These are phyloP conservation scores for Dermatemys mawii DNA, from an alignment of 2,113 vertebrate species.

Conservation along the genomic window DNA sequence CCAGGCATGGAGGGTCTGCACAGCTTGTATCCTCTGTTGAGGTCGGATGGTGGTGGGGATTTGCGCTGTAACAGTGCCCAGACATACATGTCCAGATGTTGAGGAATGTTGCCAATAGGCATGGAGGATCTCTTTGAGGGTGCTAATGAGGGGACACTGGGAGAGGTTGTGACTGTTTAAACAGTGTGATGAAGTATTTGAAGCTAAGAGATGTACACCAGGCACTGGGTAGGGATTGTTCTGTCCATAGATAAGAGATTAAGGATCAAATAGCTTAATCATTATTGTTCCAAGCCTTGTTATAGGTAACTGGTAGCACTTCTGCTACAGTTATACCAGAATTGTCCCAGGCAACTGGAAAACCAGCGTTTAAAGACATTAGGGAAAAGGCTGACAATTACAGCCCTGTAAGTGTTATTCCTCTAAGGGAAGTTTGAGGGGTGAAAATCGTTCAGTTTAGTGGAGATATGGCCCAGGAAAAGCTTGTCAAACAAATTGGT, in stretches of 20 bases:
- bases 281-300: not conserved
- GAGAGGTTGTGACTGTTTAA: not conserved
- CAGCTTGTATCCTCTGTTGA: not conserved
- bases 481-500: not conserved
- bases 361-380: not conserved
- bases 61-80: accelerated
- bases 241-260: not conserved
- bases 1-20: not conserved
- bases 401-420: not conserved
- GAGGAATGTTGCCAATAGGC: not conserved
- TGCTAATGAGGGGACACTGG: not conserved
- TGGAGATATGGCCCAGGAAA: not conserved
- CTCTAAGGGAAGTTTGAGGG: not conserved
- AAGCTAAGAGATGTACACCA: not conserved
- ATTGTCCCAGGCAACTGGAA: not conserved
- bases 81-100: not conserved
- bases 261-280: slow-evolving; percentile 21
- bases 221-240: accelerated
- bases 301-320: not conserved
- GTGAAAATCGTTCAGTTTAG: not conserved
- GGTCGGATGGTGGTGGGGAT: not conserved
- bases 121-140: accelerated
- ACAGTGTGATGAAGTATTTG: not conserved
- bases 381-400: not conserved
- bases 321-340: slow-evolving; percentile 22